Evolutionary conservation across 1,140 invertebrate genomes (phyloP), one percentile per base, ranked within the genome.

Genomic region (Dryas iulia): DNA sequence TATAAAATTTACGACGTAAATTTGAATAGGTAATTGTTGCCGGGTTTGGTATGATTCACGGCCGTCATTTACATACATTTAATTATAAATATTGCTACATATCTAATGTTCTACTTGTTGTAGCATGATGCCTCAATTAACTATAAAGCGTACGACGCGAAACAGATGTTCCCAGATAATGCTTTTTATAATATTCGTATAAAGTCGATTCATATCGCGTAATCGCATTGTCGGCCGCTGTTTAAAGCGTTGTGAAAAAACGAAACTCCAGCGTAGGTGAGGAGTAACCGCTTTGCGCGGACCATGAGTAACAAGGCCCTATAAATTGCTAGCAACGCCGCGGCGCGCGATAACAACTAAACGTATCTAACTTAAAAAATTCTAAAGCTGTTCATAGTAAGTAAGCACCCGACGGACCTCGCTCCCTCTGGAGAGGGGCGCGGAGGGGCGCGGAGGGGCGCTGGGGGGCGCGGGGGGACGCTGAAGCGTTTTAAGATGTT

Each of bases 401-500:
- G 63, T 47, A 66, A 14, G n/a, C 12, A 58, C 62, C 31, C 66
- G 18, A 47, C 66, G 58, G 52, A 47, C 52, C 30, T 64, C 54
- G 12, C 33, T 39, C 39, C 39, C 39, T 47, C 39, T 47, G 6
- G 14, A 10, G 14, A 47, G 39, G 35, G n/a, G 1, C n/a, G 35
- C 66, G 31, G 66, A 72, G 73, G 73, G 67, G 33, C 63, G 62
- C 28, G 62, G 65, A 64, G 70, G 70, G 67, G 33, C 63, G 62
- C 28, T 65, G 14, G 21, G 39, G 35, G n/a, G 1, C n/a, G 35
- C 66, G 31, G 66, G 70, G 73, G 73, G 67, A 47, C 63, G 62
- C 28, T 65, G 65, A 64, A 72, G 70, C 66, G 73, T 75, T 75
- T 71, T 71, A 71, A 71, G 62, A 66, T 64, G 35, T 66, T 71